Evolutionary conservation across 1,140 invertebrate species (phyloP).

Genomic region (Drosophila azteca): DNA sequence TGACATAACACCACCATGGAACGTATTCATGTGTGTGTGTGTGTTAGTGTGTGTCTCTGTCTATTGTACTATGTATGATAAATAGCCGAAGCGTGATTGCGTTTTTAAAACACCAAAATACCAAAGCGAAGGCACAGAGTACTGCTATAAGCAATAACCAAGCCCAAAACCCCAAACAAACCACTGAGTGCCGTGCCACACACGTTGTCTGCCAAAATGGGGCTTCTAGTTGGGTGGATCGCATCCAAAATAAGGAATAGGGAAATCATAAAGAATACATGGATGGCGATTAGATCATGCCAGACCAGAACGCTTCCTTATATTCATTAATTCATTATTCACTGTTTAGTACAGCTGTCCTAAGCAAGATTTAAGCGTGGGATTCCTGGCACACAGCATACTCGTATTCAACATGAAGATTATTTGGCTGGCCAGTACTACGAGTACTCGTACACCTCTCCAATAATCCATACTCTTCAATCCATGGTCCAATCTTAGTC

Average conservation of each 20-base stretch:
- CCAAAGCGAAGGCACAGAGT: neutral
- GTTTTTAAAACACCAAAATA: slow-evolving; percentile 58
- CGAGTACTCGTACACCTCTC: too few relatives aligned
- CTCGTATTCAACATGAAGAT: too few relatives aligned
- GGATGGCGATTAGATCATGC: too few relatives aligned
- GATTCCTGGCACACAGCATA: too few relatives aligned
- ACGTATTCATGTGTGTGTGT: slow-evolving; percentile 2
- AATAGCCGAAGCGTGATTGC: slow-evolving; percentile 70
- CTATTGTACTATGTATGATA: slow-evolving; percentile 37
- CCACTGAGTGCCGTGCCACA: slow-evolving; percentile 10
- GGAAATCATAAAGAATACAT: slow-evolving; percentile 27
- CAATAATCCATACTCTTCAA: slow-evolving; percentile 12
- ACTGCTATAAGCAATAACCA: slow-evolving; percentile 10
- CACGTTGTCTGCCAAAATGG: slow-evolving; percentile 6
- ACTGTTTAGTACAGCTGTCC: too few relatives aligned
- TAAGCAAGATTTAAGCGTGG: too few relatives aligned
- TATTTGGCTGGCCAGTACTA: too few relatives aligned
- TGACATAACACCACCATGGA: slow-evolving; percentile 59
- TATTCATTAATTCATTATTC: too few relatives aligned
- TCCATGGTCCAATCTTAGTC: slow-evolving; percentile 6
- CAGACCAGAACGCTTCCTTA: too few relatives aligned
- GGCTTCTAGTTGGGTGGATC: slow-evolving; percentile 5
- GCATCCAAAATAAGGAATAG: slow-evolving; percentile 8
- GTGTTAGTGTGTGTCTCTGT: neutral
- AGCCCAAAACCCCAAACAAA: slow-evolving; percentile 20